Base-by-base conservation (phyloP, 2,113 vertebrate species). In the Marmota flaviventris region DNA sequence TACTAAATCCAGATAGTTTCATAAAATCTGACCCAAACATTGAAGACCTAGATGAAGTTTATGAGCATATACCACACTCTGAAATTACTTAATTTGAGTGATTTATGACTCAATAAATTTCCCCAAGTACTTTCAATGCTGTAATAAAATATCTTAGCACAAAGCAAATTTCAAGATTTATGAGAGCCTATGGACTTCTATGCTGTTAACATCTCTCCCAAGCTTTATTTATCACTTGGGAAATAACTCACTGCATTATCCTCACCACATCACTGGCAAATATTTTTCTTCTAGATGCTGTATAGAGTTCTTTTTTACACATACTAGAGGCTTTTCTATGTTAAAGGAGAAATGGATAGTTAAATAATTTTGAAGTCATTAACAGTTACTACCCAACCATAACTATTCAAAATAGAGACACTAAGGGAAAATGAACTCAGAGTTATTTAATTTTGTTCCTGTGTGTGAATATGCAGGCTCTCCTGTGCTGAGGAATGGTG, bases 51-150 rank as follows among this genome's bases (percentile, higher is more conserved):
- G 45, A 94, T 78, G 67, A 96, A 90, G 69, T 93, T 94, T 93
- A 94, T 83, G 53, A 81, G 77, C 34, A 56, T 37, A 81, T 25
- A 79, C 29, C 29, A 97, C 67, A 77, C 37, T 83, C 51, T 63
- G 48, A 70, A 96, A 96, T 97, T 97, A 98, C 79, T 72, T 97
- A 85, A 97, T 97, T 93, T 92, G 75, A 97, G 79, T 91, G 95
- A 98, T 88, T 97, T 96, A 94, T 27, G 89, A 51, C 72, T 94
- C 96, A 95, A 18, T 97, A 97, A 95, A 92, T 82, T 95, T 88
- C 42, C 34, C 32, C 48, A 95, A 98, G 63, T 61, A 61, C 75
- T 45, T 86, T 78, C 91, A 85, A 94, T 95, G 95, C 89, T 78
- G 89, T 51, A 97, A 94, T 87, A 96, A 22, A 27, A 42, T 76